Conservation (phyloP, 92 coral and sea anemone species). For the Nematostella vectensis region DNA sequence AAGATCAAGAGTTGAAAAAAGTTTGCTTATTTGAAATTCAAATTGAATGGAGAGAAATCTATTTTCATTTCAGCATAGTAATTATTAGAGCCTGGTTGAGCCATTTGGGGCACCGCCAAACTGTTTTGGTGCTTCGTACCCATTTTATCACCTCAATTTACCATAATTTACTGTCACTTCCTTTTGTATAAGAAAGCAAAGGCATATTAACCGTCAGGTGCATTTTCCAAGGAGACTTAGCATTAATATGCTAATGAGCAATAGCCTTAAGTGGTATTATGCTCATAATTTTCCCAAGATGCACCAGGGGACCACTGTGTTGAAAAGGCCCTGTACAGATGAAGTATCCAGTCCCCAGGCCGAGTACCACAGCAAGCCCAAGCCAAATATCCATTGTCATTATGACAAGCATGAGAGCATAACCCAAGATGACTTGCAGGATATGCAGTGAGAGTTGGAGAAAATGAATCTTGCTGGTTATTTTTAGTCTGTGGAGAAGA, state of each 20-base stretch:
- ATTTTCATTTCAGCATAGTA: too few relatives aligned
- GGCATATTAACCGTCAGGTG: too few relatives aligned
- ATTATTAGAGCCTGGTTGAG: too few relatives aligned
- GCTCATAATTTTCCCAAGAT: neutral
- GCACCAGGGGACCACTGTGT: neutral
- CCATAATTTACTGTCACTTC: too few relatives aligned
- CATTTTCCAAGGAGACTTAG: too few relatives aligned
- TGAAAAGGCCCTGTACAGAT: conserved; percentile 22
- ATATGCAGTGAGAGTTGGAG: conserved; percentile 56
- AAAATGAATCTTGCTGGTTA: conserved; percentile 31
- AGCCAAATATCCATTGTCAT: conserved; percentile 81
- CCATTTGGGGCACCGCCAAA: too few relatives aligned
- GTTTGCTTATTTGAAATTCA: too few relatives aligned
- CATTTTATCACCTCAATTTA: too few relatives aligned
- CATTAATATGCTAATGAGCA: neutral
- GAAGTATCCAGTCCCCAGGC: conserved; percentile 78
- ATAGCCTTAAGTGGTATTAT: neutral
- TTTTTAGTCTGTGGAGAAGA: conserved; percentile 16
- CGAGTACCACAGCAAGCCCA: conserved; percentile 63
- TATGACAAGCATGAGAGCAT: conserved; percentile 72
- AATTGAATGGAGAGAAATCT: too few relatives aligned
- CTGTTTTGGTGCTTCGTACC: too few relatives aligned
- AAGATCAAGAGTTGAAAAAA: too few relatives aligned
- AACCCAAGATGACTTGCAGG: conserved; percentile 65
- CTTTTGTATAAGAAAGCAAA: too few relatives aligned